Base-by-base conservation (phyloP, 2,113 vertebrate genomes). In the Pampusana beccarii region DNA sequence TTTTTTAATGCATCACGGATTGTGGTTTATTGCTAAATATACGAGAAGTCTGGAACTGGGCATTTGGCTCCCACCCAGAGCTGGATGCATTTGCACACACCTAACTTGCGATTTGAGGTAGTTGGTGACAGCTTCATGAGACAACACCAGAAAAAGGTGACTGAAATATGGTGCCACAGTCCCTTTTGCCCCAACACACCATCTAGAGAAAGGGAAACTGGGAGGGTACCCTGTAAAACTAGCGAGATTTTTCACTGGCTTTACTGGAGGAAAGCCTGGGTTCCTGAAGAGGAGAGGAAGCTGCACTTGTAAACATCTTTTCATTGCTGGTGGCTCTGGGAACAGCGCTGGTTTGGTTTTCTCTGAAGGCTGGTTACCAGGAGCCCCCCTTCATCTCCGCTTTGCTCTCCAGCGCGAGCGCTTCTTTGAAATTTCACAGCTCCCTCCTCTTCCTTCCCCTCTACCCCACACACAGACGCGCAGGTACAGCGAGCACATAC, bases 361-460 rank as follows among this genome's bases (percentile, higher is more conserved):
- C 92, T 90, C 90, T 88, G 82, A 84, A 91, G 56, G 33, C 65
- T 84, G 36, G 48, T 90, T 87, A 81, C 80, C 50, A 33, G 11
- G 29, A 96, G 88, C 65, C 91, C 95, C 93, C 83, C 90, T 91
- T 82, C 78, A 64, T 61, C 61, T 93, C 77, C 36, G 69, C 69
- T 66, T 86, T 3, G 5, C 82, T 92, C 92, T 95, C 83, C 79
- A 90, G 72, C 33, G 4, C 28, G 8, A 74, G 85, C 23, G 17
- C 23, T 96, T 94, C 92, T 94, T 91, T 91, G 96, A 95, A 88
- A 70, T 91, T 95, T 97, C 92, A 95, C 95, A 75, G 92, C 18
- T 97, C 58, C 72, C 94, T 97, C 96, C 97, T 87, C 97, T 97
- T 97, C 96, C 96, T 97, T 96, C 95, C 97, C 93, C 66, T 97